Evolutionary conservation across 2,888 invertebrate genomes (phyloP).

Genomic region (Glyphotaelius pellucidus): DNA sequence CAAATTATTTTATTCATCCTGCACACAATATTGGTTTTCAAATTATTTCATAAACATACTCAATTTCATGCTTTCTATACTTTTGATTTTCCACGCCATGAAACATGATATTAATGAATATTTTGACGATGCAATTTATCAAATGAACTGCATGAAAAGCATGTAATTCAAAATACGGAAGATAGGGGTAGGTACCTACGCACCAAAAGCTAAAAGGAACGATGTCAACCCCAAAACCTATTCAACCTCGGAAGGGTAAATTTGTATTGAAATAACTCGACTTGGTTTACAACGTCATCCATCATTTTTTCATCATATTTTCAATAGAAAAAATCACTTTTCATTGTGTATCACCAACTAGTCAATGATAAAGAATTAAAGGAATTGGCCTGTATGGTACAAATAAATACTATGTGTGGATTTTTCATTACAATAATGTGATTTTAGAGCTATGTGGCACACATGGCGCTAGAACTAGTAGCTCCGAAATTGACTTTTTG

Average conservation of each 20-base stretch:
- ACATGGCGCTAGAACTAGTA: too few relatives aligned
- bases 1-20: too few relatives aligned
- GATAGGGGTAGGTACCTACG: neutral
- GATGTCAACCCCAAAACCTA: slow-evolving; percentile 22
- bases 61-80: neutral
- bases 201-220: neutral
- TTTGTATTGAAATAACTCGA: slow-evolving; percentile 13
- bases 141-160: neutral
- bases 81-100: neutral
- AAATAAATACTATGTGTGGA: too few relatives aligned
- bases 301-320: neutral
- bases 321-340: neutral
- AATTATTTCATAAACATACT: too few relatives aligned
- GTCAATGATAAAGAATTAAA: neutral
- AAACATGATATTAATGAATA: neutral
- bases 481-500: too few relatives aligned
- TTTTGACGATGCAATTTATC: neutral
- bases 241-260: slow-evolving; percentile 23
- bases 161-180: neutral
- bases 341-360: neutral
- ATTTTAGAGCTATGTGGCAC: too few relatives aligned
- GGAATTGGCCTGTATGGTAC: neutral
- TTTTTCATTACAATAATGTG: too few relatives aligned
- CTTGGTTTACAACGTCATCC: slow-evolving; percentile 5
- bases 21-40: too few relatives aligned